Base-by-base conservation (phyloP, 2,888 invertebrate genomes). In the Amblyjoppa fuscipennis region DNA sequence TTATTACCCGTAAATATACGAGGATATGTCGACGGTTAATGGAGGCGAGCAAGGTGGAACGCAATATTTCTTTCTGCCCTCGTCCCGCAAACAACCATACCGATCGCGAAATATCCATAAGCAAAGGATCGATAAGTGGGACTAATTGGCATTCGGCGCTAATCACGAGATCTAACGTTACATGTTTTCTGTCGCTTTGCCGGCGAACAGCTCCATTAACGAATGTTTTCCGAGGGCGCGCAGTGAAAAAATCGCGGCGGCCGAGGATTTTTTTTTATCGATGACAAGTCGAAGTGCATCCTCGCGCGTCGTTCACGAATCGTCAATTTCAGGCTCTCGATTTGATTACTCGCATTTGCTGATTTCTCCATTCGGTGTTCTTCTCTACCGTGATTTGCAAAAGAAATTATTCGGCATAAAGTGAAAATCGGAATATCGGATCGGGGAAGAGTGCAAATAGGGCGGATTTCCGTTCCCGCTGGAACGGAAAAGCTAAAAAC, bases 1-100 rank as follows among this genome's bases (percentile, higher is more conserved):
- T 79, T 61, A 79, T 71, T 79, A 79, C 70, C 70, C 70, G 79
- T 71, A 79, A 79, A 79, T 79, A 61, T 71, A 71, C 71, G 64
- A 71, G 61, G 61, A 78, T 78, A 78, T 45, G 70, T 70, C 59
- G 28, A 25, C 25, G 45, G 68, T 13, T 70, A 78, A 78, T 70
- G 59, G 31, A 28, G 16, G 45, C 45, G 45, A 16, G 45, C 45
- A 49, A 49, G 45, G 45, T 49, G 45, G 45, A 49, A 49, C 16
- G 4, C 45, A 49, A 49, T 49, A 49, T 49, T 49, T 49, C 4
- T 49, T 49, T 49, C 16, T 16, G 45, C 16, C 16, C 45, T 16
- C 16, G 45, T 0, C 16, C 45, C 2, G 45, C 5, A 49, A 49
- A 49, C 45, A 16, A 16, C 45, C 45, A 49, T 49, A 49, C 45